Base-by-base conservation (phyloP, 1,140 invertebrate genomes). In the Pachyrhynchus sulphureomaculatus region DNA sequence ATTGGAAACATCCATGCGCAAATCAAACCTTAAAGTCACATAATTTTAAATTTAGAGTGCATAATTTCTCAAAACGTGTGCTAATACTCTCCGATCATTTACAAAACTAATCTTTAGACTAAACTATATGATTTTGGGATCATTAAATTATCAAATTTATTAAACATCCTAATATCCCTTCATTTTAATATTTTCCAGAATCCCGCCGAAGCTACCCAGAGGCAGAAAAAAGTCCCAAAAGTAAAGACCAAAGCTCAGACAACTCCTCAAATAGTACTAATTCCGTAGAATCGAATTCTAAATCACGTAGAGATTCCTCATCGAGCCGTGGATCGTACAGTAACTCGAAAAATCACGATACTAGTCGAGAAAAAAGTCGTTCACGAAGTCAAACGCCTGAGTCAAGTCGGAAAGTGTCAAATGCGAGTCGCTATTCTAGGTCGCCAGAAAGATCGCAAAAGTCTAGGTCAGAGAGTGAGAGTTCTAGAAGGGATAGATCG, bases 221-320 rank as follows among this genome's bases (percentile, higher is more conserved):
- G 4, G 12, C 23, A 34, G 34, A 51, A 17, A 12, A 41, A 21
- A 54, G 15, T 5, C 36, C 36, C 4, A 42, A 26, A 21, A 9
- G 37, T 3, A 26, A 37, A 26, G 13, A 21, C 12, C 2, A 12
- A 15, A 53, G 26, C 24, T 12, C 20, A 9, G 15, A 36, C 13
- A 9, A 36, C 13, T 69, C 66, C 1, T 61, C 65, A 1, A 42
- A 39, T 33, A 55, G 47, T 18, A 57, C 58, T 10, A 45, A 47
- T 23, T 58, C 42, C 44, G 42, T 49, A 23, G 24, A 34, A 12
- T 54, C 15, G 9, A 58, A 56, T 10, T 66, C 53, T 6, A 36
- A 55, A 62, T 39, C 41, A 20, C 33, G 62, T 21, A 37, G 39
- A 41, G 37, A 53, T n/a, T 60, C 64, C 23, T 62, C 67, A 2